Evolutionary conservation across 2,888 invertebrate genomes (phyloP), one percentile per base, ranked within the genome.

Genomic region (Latheticus oryzae): DNA sequence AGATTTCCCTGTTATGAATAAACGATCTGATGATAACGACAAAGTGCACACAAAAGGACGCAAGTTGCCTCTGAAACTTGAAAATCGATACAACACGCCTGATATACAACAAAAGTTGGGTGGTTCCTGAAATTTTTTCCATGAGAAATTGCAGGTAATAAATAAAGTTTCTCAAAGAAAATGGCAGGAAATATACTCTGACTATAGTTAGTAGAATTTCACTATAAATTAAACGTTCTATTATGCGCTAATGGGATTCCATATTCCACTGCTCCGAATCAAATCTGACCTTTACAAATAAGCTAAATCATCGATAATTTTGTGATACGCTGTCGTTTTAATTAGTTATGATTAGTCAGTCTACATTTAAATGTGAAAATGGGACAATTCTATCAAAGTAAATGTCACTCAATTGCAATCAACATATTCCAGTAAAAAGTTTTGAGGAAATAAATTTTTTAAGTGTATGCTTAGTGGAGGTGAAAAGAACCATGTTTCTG

Each of bases 141-240:
- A n/a, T n/a, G 60, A 66, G 68, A 67, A 68, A 68, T 70, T 69
- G 70, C 67, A 57, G 47, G 66, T 64, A 67, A 66, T 66, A 68
- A 69, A 65, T 65, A 60, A 61, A 61, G 61, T 55, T 21, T 57
- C 52, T 51, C 28, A 32, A 60, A 65, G 32, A 62, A 61, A 66
- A 64, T 58, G 43, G 58, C 60, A 40, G 37, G 55, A 62, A 64
- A 61, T 63, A 60, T 64, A 61, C 59, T 61, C 58, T 51, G 33
- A 53, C 50, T 47, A 37, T 17, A 26, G 26, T 48, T 35, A 24
- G 35, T 48, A 48, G 24, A 48, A 37, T 35, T 48, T 30, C 37
- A 21, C 4, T 37, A n/a, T 35, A 35, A 37, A 37, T 30, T 5
- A 32, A 28, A 30, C 17, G 37, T 47, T 33, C 37, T 35, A n/a